Evolutionary conservation across 2,113 vertebrate genomes (phyloP), one percentile per base, ranked within the genome.

Genomic region (Chloebia gouldiae): DNA sequence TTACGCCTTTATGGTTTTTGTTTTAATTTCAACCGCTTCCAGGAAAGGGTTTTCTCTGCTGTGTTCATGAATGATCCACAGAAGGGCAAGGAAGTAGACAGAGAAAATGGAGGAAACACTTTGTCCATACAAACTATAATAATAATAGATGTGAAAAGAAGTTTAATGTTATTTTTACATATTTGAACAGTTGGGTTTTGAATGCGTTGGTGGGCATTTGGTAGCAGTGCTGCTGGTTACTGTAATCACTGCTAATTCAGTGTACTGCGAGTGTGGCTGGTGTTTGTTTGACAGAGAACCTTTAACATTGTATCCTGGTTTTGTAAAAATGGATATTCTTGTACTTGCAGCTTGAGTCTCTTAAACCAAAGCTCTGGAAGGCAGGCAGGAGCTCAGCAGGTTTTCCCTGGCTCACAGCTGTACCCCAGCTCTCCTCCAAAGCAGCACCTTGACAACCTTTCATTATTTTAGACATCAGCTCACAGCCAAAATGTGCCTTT

Each of bases 251-350:
- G 12, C 4, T 37, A 8, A 42, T 39, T 56, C 39, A 17, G 6
- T 7, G 2, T 10, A 2, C 37, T 64, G 19, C 1, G 0, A 7
- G 15, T 3, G 7, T 63, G 40, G n/a, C 47, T 75, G 50, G 30
- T 57, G 27, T 19, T 49, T 13, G n/a, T 35, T 66, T 53, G 51
- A 15, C 12, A 6, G 16, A 3, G 8, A 39, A 5, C 39, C 57
- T 80, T 50, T 17, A 37, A 30, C 1, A 4, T 8, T 28, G 17
- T 47, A 24, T 42, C 40, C 51, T 47, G 5, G 14, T 24, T 77
- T 25, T 59, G 31, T 30, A 14, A 30, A 35, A 59, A 14, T 33
- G 13, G 15, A 2, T 39, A 3, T 66, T 44, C 14, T 6, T 64
- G 19, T 56, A 0, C n/a, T 27, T 37, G 30, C 19, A 54, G 33